Conservation (phyloP, 1,140 invertebrate genomes). For the Aphelinus certus region DNA sequence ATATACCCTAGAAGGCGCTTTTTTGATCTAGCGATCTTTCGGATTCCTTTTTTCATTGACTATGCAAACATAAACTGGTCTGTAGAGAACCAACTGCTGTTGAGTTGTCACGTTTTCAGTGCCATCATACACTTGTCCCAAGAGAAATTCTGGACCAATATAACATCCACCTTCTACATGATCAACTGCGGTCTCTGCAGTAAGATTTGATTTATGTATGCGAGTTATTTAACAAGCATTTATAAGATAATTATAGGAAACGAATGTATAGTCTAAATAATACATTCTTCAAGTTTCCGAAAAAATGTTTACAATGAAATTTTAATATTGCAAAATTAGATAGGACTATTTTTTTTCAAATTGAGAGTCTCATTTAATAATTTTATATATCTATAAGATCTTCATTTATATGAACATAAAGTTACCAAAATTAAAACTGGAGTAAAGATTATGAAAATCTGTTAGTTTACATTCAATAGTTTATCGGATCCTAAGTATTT, state of each 20-base stretch:
- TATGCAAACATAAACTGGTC: slow-evolving; percentile 52
- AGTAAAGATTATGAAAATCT: too few species aligned
- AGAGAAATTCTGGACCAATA: slow-evolving; percentile 82
- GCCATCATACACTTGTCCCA: slow-evolving; percentile 87
- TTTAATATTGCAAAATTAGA: too few species aligned
- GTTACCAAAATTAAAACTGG: too few species aligned
- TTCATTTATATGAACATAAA: too few species aligned
- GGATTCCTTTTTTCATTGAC: slow-evolving; percentile 41
- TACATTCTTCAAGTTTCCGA: too few species aligned
- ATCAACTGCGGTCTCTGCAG: slow-evolving; percentile 74
- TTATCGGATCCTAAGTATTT: too few species aligned
- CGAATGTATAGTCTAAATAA: not conserved
- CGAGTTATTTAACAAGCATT: slow-evolving; percentile 20
- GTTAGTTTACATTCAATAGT: too few species aligned
- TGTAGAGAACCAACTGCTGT: slow-evolving; percentile 49
- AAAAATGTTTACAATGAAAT: too few species aligned
- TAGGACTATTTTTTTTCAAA: too few species aligned
- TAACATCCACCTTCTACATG: slow-evolving; percentile 85
- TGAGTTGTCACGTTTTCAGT: slow-evolving; percentile 55
- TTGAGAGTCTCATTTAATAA: too few species aligned
- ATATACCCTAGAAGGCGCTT: not conserved
- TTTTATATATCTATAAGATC: too few species aligned
- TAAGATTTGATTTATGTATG: not conserved
- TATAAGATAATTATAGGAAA: not conserved
- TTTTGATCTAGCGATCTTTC: slow-evolving; percentile 44